Evolutionary conservation across 2,888 invertebrate genomes (phyloP).

Genomic region (Drosophila pegasa): DNA sequence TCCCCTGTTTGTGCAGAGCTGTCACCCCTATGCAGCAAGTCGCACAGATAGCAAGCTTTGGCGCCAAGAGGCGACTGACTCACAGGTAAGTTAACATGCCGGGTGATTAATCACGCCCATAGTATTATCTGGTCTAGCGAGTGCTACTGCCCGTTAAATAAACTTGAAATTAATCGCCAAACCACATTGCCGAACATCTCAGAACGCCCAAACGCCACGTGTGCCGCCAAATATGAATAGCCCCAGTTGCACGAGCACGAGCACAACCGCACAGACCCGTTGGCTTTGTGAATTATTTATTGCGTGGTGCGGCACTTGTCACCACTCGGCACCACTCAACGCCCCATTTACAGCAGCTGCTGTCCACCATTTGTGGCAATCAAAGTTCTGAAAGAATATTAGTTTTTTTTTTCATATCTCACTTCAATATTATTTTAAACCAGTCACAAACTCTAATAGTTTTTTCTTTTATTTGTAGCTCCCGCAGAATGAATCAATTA

Average conservation of each 20-base stretch:
- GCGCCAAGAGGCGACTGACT: conserved; percentile 48
- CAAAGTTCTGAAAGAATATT: conserved; percentile 51
- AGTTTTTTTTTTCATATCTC: conserved; percentile 14
- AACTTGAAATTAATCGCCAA: conserved; percentile 28
- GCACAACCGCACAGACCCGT: conserved; percentile 56
- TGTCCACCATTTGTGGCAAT: conserved; percentile 48
- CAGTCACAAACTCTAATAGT: conserved; percentile 25
- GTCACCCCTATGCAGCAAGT: conserved; percentile 38
- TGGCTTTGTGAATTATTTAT: conserved; percentile 24
- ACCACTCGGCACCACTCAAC: conserved; percentile 56
- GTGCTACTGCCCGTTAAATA: conserved; percentile 4
- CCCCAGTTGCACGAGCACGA: conserved; percentile 16
- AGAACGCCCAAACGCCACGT: conserved; percentile 58
- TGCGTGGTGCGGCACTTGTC: conserved; percentile 41
- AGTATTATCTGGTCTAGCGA: conserved; percentile 21
- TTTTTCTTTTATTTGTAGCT: conserved; percentile 31
- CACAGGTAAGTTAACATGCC: conserved; percentile 30
- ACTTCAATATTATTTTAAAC: conserved; percentile 36
- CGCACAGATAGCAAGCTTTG: conserved; percentile 30
- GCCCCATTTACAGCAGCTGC: conserved; percentile 51
- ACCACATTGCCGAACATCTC: conserved; percentile 50
- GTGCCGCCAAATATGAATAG: conserved; percentile 35
- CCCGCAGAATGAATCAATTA: conserved; percentile 68
- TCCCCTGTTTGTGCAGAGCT: conserved; percentile 17
- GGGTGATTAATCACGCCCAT: conserved; percentile 59